phyloP scores from a whole-genome alignment of 2,113 vertebrate genomes.

The Helogale parvula region DNA sequence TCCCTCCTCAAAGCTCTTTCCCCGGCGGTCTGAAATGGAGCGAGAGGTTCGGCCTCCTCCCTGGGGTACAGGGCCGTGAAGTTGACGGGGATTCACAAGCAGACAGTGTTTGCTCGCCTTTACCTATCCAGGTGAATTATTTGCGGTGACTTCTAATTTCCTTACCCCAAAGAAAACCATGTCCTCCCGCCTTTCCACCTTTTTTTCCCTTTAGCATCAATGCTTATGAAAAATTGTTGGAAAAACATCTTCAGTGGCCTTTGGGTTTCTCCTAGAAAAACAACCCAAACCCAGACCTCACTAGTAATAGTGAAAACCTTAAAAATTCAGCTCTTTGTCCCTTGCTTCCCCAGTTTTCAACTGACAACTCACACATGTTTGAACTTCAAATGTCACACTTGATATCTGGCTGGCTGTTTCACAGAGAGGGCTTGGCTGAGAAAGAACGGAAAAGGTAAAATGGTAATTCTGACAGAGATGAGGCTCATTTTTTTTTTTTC shows the following conservation, averaged over 20 bases:
- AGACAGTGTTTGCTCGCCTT: slow-evolving; percentile 1
- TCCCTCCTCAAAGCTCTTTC: not conserved
- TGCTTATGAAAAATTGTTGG: slow-evolving; percentile 62
- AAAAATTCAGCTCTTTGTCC: slow-evolving; percentile 49
- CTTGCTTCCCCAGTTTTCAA: slow-evolving; percentile 33
- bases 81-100: not conserved
- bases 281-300: slow-evolving; percentile 60
- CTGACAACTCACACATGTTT: slow-evolving; percentile 36
- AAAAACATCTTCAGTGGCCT: slow-evolving; percentile 72
- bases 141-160: slow-evolving; percentile 67
- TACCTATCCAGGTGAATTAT: slow-evolving; percentile 71
- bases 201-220: not conserved
- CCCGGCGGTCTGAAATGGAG: not conserved
- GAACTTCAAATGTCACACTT: slow-evolving; percentile 12
- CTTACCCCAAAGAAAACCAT: slow-evolving; percentile 62
- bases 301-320: slow-evolving; percentile 33
- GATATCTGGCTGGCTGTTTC: not conserved
- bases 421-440: not conserved
- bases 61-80: not conserved
- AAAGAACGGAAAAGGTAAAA: not conserved
- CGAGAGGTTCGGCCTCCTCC: not conserved
- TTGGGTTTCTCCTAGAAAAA: slow-evolving; percentile 71
- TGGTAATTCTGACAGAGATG: not conserved
- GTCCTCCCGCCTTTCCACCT: slow-evolving; percentile 23
- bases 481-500: not conserved